Percentiles rank a stretch among this genome's conserved stretches.
phyloP scores from a whole-genome alignment of 2,888 invertebrate genomes.

The Watsonalla cultraria region DNA sequence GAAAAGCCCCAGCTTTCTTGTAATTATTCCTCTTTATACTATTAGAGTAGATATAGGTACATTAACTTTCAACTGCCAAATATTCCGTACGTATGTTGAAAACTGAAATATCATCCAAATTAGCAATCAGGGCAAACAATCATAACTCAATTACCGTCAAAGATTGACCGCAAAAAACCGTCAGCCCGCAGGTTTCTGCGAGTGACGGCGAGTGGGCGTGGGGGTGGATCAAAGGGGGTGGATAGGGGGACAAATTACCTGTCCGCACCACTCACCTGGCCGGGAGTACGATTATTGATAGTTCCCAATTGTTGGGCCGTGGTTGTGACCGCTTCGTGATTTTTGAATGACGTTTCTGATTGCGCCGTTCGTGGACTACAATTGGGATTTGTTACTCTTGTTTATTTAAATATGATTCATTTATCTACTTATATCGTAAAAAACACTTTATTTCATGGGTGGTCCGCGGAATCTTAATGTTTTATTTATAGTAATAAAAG shows the following conservation, averaged over 20 bases:
- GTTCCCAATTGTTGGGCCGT: constrained; percentile 1
- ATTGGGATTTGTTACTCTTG: background rate
- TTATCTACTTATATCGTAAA: no score
- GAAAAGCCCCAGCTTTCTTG: no score
- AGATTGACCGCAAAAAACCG: constrained; percentile 23
- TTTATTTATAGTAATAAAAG: no score
- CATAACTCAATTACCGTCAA: constrained; percentile 20
- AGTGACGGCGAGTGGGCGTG: constrained; percentile 16
- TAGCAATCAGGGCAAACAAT: constrained; percentile 21
- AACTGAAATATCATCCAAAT: constrained; percentile 3
- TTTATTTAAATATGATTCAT: no score
- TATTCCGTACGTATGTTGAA: background rate
- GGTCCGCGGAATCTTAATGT: no score
- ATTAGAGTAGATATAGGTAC: no score
- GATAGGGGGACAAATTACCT: constrained; percentile 54
- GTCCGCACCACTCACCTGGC: constrained; percentile 64
- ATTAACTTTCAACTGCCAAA: no score
- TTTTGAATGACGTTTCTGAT: constrained; percentile 2
- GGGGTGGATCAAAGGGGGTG: constrained; percentile 5
- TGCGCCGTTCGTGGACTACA: background rate
- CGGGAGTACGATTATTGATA: constrained; percentile 6
- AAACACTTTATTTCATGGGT: no score
- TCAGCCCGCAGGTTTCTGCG: constrained; percentile 12
- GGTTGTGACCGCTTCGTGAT: background rate
- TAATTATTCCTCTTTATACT: no score